Base-by-base conservation (phyloP, 1,140 invertebrate genomes). In the Anoplolepis gracilipes region DNA sequence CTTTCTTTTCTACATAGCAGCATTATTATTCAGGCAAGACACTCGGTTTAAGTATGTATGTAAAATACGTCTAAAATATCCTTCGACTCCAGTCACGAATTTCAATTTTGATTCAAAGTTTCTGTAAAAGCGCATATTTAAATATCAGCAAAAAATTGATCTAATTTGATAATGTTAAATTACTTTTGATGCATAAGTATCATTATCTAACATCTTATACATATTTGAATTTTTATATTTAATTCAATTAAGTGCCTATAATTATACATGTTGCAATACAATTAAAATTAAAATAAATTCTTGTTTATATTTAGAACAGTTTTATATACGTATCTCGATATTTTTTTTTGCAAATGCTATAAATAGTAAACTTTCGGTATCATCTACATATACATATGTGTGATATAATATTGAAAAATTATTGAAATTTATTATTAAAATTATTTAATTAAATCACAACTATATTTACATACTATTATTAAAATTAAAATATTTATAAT, bases 11-110 rank as follows among this genome's bases (percentile, higher is more conserved):
- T 22, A 73, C 42, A 36, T 61, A 86, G 77, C 11, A 53, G 7
- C 25, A 89, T 89, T 86, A 49, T 79, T 86, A 89, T 89, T 88
- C 88, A 86, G 36, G 77, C 42, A 62, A 78, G 70, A 62, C 13
- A 57, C 53, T 39, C 72, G 2, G 79, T 89, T 88, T 82, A 88
- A 57, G 75, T 57, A 64, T 30, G 61, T 77, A 88, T 89, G 57
- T 69, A 85, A 89, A 87, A 42, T 81, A 57, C 61, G 39, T 67
- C 11, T 76, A 33, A 70, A 67, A 30, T 53, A 25, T 49, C 46
- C 57, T 39, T 42, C 25, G 55, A 19, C 46, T 49, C 16, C 16
- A 6, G 65, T 72, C 39, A 70, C 42, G 79, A 87, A 88, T 88
- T 85, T 85, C 65, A 73, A 87, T 75, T 61, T 49, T 10, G 11